Percentiles rank a stretch among this genome's conserved stretches.
These are phyloP conservation scores for Coleophora flavipennella DNA, from an alignment of 2,888 invertebrate genomes.

Conservation along the genomic window DNA sequence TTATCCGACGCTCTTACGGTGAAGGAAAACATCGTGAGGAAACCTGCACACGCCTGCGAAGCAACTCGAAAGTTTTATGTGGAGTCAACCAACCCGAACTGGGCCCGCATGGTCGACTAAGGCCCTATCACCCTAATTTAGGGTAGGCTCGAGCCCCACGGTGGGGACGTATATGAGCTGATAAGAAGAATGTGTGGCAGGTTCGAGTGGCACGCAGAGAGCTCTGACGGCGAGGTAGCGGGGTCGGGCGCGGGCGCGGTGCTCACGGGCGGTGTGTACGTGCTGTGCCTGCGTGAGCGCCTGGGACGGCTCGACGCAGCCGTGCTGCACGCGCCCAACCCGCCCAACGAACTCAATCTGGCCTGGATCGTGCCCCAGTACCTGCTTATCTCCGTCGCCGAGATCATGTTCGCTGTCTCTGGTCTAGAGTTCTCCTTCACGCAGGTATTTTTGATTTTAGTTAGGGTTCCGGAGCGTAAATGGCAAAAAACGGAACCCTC, in stretches of 20 bases:
- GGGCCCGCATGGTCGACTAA: too few relatives aligned
- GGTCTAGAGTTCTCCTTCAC: conserved; percentile 89
- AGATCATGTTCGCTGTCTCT: conserved; percentile 87
- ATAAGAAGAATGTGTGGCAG: too few relatives aligned
- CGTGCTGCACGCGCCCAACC: conserved; percentile 73
- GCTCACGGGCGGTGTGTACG: conserved; percentile 68
- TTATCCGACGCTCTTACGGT: too few relatives aligned
- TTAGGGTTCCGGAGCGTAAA: too few relatives aligned
- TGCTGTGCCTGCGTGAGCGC: conserved; percentile 67
- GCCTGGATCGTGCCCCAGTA: conserved; percentile 86
- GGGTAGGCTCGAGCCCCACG: too few relatives aligned
- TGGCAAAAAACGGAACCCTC: too few relatives aligned
- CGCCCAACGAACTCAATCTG: conserved; percentile 78
- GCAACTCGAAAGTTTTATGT: too few relatives aligned
- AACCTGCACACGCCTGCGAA: too few relatives aligned
- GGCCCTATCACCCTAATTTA: too few relatives aligned
- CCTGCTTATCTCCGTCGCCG: conserved; percentile 82
- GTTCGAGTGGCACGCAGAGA: conserved; percentile 48
- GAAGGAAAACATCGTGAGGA: too few relatives aligned
- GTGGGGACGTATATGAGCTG: too few relatives aligned
- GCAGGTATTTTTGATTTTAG: conserved; percentile 58
- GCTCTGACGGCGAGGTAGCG: conserved; percentile 38
- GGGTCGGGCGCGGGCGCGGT: conserved; percentile 47
- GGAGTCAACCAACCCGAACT: too few relatives aligned
- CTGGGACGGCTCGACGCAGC: conserved; percentile 66